These are phyloP conservation scores for Phaonia tiefii DNA, from an alignment of 2,888 invertebrate species.

Conservation along the genomic window DNA sequence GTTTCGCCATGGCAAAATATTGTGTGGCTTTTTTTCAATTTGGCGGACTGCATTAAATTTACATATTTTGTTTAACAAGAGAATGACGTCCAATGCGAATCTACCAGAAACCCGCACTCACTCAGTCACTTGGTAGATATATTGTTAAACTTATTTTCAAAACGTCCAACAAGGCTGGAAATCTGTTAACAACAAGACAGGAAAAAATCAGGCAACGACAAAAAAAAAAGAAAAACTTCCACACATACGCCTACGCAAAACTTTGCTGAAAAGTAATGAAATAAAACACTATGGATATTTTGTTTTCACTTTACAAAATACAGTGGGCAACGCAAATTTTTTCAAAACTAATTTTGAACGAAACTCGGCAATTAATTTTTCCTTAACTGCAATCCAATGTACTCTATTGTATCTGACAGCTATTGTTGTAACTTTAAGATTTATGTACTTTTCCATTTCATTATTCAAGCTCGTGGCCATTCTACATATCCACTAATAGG, in stretches of 20 bases:
- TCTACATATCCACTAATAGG: too few relatives aligned
- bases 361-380: too few relatives aligned
- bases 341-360: too few relatives aligned
- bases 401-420: too few relatives aligned
- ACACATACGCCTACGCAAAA: slow-evolving; percentile 65
- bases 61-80: slow-evolving; percentile 66
- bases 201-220: slow-evolving; percentile 5
- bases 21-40: slow-evolving; percentile 17
- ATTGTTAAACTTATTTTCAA: slow-evolving; percentile 50
- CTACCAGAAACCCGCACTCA: neutral
- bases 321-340: too few relatives aligned
- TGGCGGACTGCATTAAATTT: slow-evolving; percentile 62
- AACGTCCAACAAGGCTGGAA: slow-evolving; percentile 42
- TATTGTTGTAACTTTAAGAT: too few relatives aligned
- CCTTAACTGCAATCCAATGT: too few relatives aligned
- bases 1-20: slow-evolving; percentile 33
- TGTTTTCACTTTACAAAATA: slow-evolving; percentile 30
- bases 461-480: too few relatives aligned
- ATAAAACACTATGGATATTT: slow-evolving; percentile 36
- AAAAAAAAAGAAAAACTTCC: slow-evolving; percentile 34
- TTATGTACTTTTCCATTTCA: too few relatives aligned
- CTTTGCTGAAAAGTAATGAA: slow-evolving; percentile 39
- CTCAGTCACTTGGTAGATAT: slow-evolving; percentile 37
- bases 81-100: slow-evolving; percentile 4
- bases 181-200: slow-evolving; percentile 23